Conservation (phyloP, 92 coral and sea anemone species). For the Phenganax subtilis region DNA sequence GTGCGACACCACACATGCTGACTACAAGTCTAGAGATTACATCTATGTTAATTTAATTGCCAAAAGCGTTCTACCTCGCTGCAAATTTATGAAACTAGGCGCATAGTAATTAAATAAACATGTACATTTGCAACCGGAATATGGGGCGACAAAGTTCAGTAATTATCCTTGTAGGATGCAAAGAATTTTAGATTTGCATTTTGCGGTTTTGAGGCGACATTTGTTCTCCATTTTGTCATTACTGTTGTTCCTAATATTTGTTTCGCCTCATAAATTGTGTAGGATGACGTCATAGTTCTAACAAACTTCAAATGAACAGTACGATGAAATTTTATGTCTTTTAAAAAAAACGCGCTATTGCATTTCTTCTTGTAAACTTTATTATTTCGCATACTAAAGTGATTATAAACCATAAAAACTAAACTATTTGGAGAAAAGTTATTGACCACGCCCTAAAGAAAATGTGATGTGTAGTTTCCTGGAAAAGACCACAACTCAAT, state of each 20-base stretch:
- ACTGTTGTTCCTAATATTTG: neutral
- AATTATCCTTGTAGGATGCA: neutral
- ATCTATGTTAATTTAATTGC: neutral
- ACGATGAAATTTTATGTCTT: no score
- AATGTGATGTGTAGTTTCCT: no score
- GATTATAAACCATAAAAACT: no score
- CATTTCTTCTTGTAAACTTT: no score
- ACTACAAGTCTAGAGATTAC: neutral
- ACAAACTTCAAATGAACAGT: no score
- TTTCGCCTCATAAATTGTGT: neutral
- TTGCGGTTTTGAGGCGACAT: neutral
- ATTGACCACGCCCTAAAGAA: no score
- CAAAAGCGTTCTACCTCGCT: neutral
- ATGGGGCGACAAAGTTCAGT: neutral
- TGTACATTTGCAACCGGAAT: neutral
- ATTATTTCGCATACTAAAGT: no score
- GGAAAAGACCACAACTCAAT: no score
- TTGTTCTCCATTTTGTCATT: neutral
- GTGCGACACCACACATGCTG: conserved; percentile 26
- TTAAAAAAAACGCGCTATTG: no score
- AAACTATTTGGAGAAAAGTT: no score
- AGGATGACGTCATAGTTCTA: no score
- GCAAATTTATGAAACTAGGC: neutral
- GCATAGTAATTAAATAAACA: neutral
- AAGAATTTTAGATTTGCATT: neutral